Conservation (phyloP, 1,140 invertebrate genomes). For the Mactra quadrangularis region DNA sequence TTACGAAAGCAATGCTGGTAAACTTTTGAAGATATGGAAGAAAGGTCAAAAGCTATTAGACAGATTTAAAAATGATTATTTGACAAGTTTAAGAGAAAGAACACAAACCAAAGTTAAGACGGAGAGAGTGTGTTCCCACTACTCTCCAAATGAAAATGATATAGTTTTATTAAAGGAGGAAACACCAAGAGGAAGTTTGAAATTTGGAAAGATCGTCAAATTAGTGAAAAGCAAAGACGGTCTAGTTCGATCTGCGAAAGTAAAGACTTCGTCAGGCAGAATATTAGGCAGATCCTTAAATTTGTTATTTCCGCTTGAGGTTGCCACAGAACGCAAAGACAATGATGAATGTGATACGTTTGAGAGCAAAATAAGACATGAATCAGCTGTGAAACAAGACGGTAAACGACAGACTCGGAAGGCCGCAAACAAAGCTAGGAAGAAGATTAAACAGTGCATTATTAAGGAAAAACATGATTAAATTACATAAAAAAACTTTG, state of each 20-base stretch:
- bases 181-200: constrained; percentile 1
- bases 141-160: neutral
- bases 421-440: no score
- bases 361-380: no score
- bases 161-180: constrained; percentile 15
- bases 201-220: constrained; percentile 22
- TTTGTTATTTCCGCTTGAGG: constrained; percentile 28
- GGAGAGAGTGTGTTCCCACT: neutral
- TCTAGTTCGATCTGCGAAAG: constrained; percentile 9
- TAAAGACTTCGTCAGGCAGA: constrained; percentile 4
- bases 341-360: no score
- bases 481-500: no score
- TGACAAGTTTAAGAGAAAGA: constrained; percentile 16
- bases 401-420: no score
- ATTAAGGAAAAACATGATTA: no score
- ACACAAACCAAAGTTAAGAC: no score
- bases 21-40: neutral
- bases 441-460: no score
- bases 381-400: no score
- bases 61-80: constrained; percentile 7
- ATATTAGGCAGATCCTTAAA: neutral
- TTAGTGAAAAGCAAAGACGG: constrained; percentile 20
- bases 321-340: no score
- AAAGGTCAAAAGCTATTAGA: no score
- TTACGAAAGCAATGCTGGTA: neutral